Conservation (phyloP, 2,888 invertebrate species). For the Eupithecia tripunctaria region DNA sequence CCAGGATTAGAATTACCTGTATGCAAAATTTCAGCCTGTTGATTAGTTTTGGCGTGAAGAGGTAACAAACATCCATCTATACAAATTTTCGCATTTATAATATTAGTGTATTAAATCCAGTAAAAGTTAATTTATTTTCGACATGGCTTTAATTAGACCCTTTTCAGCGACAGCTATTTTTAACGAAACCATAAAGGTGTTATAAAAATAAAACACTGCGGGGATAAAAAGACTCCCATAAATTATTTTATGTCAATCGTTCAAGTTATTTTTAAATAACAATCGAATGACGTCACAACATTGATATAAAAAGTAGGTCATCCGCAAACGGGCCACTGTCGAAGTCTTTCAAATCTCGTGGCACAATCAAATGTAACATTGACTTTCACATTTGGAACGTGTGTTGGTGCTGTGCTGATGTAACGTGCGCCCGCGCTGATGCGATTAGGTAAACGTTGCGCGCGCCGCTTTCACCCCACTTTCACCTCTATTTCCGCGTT, state of each 20-base stretch:
- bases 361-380: constrained; percentile 77
- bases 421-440: constrained; percentile 58
- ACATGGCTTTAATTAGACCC: neutral
- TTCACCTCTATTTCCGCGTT: constrained; percentile 81
- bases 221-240: neutral
- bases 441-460: constrained; percentile 82
- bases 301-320: neutral
- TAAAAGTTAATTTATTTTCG: neutral
- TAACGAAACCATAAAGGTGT: neutral
- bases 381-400: constrained; percentile 78
- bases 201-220: neutral
- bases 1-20: too few species aligned
- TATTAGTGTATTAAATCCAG: too few species aligned
- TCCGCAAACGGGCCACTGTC: constrained; percentile 8
- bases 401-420: constrained; percentile 65
- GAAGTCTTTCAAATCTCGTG: constrained; percentile 17
- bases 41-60: too few species aligned
- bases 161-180: neutral
- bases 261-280: neutral
- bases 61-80: too few species aligned
- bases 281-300: neutral
- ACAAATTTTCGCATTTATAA: too few species aligned
- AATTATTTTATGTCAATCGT: neutral
- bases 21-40: too few species aligned
- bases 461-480: constrained; percentile 81